Conservation (phyloP, 2,888 invertebrate genomes). For the Drosophila flavopinicola region DNA sequence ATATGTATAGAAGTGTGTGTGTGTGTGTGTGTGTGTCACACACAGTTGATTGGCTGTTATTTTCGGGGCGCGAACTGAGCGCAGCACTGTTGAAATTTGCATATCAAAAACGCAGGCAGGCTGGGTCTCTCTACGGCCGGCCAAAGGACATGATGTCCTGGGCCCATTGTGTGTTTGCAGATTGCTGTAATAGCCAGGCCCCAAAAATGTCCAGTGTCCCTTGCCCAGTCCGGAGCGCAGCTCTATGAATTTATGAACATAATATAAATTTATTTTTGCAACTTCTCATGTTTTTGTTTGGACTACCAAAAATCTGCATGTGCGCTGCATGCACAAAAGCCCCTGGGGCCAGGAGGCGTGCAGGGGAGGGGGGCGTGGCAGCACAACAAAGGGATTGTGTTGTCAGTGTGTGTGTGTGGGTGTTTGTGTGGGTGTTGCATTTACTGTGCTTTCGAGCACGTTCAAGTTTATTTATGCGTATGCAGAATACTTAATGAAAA, state of each 20-base stretch:
- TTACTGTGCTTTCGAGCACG: slow-evolving; percentile 75
- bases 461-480: slow-evolving; percentile 82
- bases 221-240: slow-evolving; percentile 24
- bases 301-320: slow-evolving; percentile 71
- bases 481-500: slow-evolving; percentile 82
- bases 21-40: slow-evolving; percentile 41
- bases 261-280: slow-evolving; percentile 83
- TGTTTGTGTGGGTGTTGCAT: slow-evolving; percentile 51
- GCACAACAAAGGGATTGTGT: slow-evolving; percentile 74
- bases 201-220: slow-evolving; percentile 49
- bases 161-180: slow-evolving; percentile 53
- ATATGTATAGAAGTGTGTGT: slow-evolving; percentile 28
- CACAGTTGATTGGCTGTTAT: slow-evolving; percentile 80
- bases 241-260: slow-evolving; percentile 83
- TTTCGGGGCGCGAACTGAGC: slow-evolving; percentile 71
- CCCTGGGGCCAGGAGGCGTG: slow-evolving; percentile 10
- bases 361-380: slow-evolving; percentile 7
- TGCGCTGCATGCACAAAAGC: slow-evolving; percentile 49
- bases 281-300: slow-evolving; percentile 80
- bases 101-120: slow-evolving; percentile 70
- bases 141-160: slow-evolving; percentile 34
- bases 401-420: slow-evolving; percentile 50
- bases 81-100: slow-evolving; percentile 73
- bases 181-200: slow-evolving; percentile 62
- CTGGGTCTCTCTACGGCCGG: slow-evolving; percentile 5